These are phyloP conservation scores for Agelas oroides DNA, from an alignment of 37 sponge, comb jelly and placozoan species.

Conservation along the genomic window DNA sequence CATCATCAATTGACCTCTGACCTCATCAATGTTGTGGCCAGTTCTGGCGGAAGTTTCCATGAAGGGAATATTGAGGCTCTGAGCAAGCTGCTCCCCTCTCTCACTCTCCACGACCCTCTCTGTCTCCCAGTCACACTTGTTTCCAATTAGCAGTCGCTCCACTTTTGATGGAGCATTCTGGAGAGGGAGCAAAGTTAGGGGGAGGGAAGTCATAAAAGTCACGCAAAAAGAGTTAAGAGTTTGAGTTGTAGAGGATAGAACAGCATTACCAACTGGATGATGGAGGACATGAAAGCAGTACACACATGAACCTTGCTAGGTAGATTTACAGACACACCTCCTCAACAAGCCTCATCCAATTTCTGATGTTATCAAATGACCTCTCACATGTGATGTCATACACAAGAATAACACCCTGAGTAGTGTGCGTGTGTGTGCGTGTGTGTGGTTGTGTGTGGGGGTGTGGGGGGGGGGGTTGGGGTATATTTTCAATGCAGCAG, in stretches of 20 bases:
- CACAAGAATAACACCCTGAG: constrained; percentile 95
- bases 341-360: constrained; percentile 93
- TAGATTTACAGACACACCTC: constrained; percentile 62
- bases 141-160: constrained; percentile 90
- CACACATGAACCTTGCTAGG: no score
- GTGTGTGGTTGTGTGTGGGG: no score
- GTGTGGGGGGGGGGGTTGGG: no score
- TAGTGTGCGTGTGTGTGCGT: no score
- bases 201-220: background rate
- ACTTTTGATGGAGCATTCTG: constrained; percentile 97
- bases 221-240: background rate
- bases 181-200: background rate
- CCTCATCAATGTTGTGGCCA: constrained; percentile 85
- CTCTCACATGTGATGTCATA: constrained; percentile 92
- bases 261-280: no score
- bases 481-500: no score
- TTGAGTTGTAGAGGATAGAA: no score
- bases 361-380: constrained; percentile 96
- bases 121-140: constrained; percentile 92
- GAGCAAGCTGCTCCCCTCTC: constrained; percentile 81
- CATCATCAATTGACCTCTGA: background rate
- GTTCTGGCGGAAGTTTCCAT: constrained; percentile 93
- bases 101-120: constrained; percentile 77
- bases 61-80: constrained; percentile 70
- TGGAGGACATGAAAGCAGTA: no score